Conservation (phyloP, 2,888 invertebrate genomes). For the Cyclophora albipunctata region DNA sequence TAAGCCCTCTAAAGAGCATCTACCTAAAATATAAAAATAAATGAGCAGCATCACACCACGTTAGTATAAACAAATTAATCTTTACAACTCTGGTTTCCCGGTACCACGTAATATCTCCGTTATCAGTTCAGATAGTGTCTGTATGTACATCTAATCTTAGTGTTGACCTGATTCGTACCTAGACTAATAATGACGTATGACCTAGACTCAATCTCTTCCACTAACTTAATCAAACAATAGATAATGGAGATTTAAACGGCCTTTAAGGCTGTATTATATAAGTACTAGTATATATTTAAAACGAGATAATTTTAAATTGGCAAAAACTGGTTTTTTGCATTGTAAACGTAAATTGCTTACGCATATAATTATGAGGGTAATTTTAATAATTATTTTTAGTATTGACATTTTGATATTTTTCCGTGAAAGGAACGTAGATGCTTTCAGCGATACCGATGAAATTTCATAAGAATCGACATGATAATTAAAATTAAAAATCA, state of each 20-base stretch:
- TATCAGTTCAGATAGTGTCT: constrained; percentile 38
- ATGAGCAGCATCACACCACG: constrained; percentile 23
- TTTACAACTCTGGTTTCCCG: constrained; percentile 57
- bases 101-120: constrained; percentile 43
- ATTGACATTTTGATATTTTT: too few relatives aligned
- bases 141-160: constrained; percentile 56
- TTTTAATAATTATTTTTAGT: too few relatives aligned
- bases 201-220: constrained; percentile 52
- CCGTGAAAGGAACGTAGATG: too few relatives aligned
- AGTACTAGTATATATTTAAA: too few relatives aligned
- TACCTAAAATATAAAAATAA: constrained; percentile 1
- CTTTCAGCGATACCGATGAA: too few relatives aligned
- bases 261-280: constrained; percentile 31
- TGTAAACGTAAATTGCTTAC: too few relatives aligned
- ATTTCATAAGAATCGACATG: too few relatives aligned
- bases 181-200: constrained; percentile 63
- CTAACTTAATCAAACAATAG: constrained; percentile 48
- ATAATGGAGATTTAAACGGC: constrained; percentile 52
- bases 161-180: constrained; percentile 56
- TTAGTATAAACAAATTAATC: constrained; percentile 38
- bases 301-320: too few relatives aligned
- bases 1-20: too few relatives aligned
- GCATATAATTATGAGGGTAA: too few relatives aligned
- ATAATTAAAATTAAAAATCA: too few relatives aligned
- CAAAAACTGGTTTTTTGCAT: too few relatives aligned